These are phyloP conservation scores for Peromyscus melanophrys DNA, from an alignment of 2,797 vertebrate genomes.

Conservation along the genomic window DNA sequence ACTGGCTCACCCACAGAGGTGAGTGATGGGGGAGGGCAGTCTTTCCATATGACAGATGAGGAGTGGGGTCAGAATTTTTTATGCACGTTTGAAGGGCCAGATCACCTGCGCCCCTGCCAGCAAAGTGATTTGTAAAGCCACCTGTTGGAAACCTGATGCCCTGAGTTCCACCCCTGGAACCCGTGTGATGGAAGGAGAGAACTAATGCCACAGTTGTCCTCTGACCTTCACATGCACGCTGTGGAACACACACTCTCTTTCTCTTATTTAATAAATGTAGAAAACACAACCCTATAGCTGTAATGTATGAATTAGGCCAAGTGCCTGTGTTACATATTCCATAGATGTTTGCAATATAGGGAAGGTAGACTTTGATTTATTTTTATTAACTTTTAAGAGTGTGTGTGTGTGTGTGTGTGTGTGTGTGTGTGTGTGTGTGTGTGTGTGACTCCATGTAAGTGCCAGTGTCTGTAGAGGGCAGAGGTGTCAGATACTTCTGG, in stretches of 20 bases:
- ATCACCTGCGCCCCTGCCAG: not conserved
- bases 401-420: not conserved
- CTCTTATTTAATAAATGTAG: not conserved
- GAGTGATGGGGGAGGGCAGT: not conserved
- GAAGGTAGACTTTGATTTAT: not conserved
- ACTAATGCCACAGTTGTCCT: not conserved
- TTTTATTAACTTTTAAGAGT: not conserved
- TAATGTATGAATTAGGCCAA: slow-evolving; percentile 1
- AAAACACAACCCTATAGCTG: not conserved
- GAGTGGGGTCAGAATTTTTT: not conserved
- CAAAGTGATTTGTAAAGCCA: not conserved
- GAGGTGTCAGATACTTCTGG: not conserved
- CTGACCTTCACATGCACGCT: not conserved
- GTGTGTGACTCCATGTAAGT: not conserved
- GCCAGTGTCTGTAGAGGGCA: not conserved
- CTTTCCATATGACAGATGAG: not conserved
- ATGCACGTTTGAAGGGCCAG: not conserved
- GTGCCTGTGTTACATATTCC: not conserved
- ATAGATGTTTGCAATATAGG: not conserved
- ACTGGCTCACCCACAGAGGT: not conserved
- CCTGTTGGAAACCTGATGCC: not conserved
- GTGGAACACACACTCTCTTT: not conserved
- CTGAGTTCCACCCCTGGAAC: not conserved
- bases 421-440: not conserved
- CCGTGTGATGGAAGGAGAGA: not conserved